phyloP scores from a whole-genome alignment of 2,113 vertebrate genomes.

The Phainopepla nitens region DNA sequence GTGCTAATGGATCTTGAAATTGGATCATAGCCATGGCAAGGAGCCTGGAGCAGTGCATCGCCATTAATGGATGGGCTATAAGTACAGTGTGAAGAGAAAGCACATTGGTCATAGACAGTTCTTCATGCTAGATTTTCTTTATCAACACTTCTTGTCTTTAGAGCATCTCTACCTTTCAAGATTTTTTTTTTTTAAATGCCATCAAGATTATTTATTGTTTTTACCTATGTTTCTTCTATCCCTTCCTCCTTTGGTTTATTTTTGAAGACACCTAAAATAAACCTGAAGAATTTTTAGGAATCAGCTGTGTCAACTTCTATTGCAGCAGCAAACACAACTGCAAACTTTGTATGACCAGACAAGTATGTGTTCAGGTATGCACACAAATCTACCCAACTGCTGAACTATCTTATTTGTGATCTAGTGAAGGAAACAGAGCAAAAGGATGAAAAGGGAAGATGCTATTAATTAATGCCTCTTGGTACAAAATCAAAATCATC shows the following conservation, averaged over 20 bases:
- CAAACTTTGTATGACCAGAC: not conserved
- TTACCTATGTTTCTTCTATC: not conserved
- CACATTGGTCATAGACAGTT: not conserved
- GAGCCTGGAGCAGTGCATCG: not conserved
- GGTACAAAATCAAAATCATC: not conserved
- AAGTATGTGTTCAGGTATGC: not conserved
- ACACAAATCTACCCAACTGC: not conserved
- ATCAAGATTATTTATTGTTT: not conserved
- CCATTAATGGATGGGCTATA: not conserved
- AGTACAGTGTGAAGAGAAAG: not conserved
- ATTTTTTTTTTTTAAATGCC: not conserved
- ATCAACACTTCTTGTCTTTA: not conserved
- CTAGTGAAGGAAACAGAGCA: not conserved
- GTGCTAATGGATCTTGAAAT: slow-evolving; percentile 30
- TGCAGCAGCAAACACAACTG: not conserved
- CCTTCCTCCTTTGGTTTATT: not conserved
- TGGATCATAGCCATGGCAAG: slow-evolving; percentile 22
- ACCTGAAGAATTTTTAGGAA: not conserved
- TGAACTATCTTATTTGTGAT: not conserved
- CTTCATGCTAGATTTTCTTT: not conserved
- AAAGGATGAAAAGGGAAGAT: not conserved
- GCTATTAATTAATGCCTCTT: not conserved
- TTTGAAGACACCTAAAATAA: not conserved
- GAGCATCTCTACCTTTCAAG: not conserved
- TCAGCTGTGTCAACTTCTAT: not conserved